These are phyloP conservation scores for Miniopterus natalensis DNA, from an alignment of 2,113 vertebrate species.

Conservation along the genomic window DNA sequence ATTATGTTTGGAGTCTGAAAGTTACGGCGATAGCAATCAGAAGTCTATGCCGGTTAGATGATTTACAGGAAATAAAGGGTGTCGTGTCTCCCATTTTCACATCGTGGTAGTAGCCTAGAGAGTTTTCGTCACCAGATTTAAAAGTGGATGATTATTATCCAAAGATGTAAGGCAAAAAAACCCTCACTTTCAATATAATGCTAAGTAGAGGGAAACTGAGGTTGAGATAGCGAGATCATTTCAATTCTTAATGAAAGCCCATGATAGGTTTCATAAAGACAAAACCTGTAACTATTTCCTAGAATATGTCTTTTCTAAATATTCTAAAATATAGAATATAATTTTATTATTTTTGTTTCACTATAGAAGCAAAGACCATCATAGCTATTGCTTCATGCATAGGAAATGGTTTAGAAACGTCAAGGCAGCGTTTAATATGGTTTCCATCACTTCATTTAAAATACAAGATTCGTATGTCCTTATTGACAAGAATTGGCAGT, in stretches of 20 bases:
- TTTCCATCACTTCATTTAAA: conserved; percentile 72
- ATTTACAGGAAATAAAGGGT: conserved; percentile 18
- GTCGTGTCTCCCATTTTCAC: neutral
- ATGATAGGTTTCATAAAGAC: neutral
- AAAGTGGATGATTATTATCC: neutral
- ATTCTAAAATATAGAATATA: neutral
- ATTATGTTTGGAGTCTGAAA: conserved; percentile 67
- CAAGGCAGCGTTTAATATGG: conserved; percentile 59
- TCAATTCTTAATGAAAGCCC: neutral
- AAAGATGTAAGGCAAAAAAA: neutral
- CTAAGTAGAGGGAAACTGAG: neutral
- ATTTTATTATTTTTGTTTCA: neutral
- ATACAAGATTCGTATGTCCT: conserved; percentile 82
- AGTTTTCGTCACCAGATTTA: neutral
- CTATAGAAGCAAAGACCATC: conserved; percentile 27
- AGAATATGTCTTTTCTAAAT: neutral
- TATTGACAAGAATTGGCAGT: conserved; percentile 79
- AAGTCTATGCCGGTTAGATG: conserved; percentile 38
- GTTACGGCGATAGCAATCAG: conserved; percentile 16
- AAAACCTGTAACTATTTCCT: conserved; percentile 52
- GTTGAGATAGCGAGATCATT: neutral
- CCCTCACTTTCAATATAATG: conserved; percentile 7
- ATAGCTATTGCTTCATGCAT: conserved; percentile 58
- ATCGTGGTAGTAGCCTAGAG: neutral
- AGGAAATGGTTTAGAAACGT: conserved; percentile 56